These are phyloP conservation scores for Microctenopoma stevenorrisi DNA, from an alignment of 2,797 vertebrate species.

Conservation along the genomic window DNA sequence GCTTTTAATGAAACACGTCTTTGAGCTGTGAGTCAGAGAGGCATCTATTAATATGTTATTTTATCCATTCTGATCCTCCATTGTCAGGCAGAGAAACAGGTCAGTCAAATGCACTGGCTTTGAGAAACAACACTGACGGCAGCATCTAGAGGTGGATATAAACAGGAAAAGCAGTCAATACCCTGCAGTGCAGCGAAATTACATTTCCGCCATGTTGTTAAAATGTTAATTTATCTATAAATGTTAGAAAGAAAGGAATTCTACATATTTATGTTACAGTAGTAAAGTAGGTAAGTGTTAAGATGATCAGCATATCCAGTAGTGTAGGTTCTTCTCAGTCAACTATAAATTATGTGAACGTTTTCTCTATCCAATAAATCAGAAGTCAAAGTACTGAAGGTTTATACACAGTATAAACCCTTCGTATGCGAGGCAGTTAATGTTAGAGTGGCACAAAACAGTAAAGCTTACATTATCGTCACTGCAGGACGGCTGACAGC, in stretches of 20 bases:
- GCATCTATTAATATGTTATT: constrained; percentile 60
- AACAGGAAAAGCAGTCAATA: constrained; percentile 14
- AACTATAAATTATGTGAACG: background rate
- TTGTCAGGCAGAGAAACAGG: constrained; percentile 49
- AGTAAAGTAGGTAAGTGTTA: background rate
- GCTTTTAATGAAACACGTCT: constrained; percentile 71
- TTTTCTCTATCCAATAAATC: background rate
- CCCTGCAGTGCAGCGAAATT: constrained; percentile 7
- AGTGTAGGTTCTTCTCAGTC: constrained; percentile 1
- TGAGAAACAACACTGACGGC: constrained; percentile 32
- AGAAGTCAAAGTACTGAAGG: background rate
- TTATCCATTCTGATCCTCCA: constrained; percentile 50
- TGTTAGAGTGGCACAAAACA: background rate
- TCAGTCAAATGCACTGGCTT: constrained; percentile 33
- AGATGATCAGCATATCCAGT: background rate
- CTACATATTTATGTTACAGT: background rate
- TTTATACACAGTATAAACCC: constrained; percentile 2
- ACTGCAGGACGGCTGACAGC: background rate
- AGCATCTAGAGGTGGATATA: constrained; percentile 32
- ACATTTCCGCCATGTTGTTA: constrained; percentile 1
- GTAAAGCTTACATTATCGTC: background rate
- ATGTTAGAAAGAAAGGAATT: background rate
- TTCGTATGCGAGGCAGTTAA: constrained; percentile 5
- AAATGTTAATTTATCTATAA: constrained; percentile 23
- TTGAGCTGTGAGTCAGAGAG: constrained; percentile 47